Conservation (phyloP, 2,113 vertebrate species). For the Amphiprion ocellaris region DNA sequence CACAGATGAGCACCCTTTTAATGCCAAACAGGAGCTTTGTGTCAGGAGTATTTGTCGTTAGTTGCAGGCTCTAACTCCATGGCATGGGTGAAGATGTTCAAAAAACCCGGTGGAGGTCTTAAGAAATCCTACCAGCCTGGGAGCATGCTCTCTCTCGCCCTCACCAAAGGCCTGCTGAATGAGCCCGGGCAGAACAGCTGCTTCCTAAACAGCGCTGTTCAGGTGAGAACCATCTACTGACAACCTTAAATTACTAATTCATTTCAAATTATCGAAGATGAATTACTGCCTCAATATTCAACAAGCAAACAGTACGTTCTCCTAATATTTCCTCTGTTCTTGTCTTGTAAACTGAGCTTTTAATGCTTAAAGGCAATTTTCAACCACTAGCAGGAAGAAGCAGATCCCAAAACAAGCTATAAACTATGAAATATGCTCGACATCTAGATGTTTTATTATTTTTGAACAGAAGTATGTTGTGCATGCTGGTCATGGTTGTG, state of each 20-base stretch:
- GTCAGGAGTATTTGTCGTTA: conserved; percentile 26
- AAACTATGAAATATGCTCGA: too few relatives aligned
- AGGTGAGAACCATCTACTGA: conserved; percentile 85
- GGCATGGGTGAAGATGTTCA: conserved; percentile 97
- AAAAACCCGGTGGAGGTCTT: conserved; percentile 91
- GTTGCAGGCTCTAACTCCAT: conserved; percentile 84
- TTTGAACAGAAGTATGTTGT: too few relatives aligned
- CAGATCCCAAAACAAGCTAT: too few relatives aligned
- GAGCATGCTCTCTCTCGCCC: conserved; percentile 94
- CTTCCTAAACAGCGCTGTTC: conserved; percentile 99
- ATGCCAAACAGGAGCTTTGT: not conserved
- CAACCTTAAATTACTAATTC: not conserved
- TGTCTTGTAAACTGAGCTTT: too few relatives aligned
- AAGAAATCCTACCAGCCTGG: conserved; percentile 96
- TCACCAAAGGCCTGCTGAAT: conserved; percentile 96
- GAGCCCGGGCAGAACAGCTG: conserved; percentile 98
- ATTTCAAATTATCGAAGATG: not conserved
- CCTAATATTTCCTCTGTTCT: too few relatives aligned
- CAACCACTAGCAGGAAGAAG: too few relatives aligned
- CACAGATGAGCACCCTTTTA: not conserved
- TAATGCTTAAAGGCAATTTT: too few relatives aligned
- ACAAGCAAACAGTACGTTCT: not conserved
- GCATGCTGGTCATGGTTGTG: too few relatives aligned
- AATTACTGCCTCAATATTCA: not conserved
- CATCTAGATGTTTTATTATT: too few relatives aligned